A percentile compares a stretch with the other conserved stretches of the same genome.
These are phyloP conservation scores for Orientallactaga sibirica DNA, from an alignment of 2,797 vertebrate species.

Conservation along the genomic window DNA sequence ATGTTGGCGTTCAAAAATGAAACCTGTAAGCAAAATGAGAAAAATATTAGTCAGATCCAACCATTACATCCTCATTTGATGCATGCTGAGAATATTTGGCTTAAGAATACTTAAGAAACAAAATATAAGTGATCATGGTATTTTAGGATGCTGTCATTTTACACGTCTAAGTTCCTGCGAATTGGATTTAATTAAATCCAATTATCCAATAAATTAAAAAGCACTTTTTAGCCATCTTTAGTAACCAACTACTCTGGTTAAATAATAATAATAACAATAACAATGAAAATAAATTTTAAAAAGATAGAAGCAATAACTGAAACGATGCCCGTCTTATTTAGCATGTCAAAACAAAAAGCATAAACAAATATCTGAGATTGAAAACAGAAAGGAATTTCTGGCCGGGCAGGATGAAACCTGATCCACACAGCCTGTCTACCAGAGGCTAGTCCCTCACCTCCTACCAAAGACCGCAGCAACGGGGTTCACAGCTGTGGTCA, in stretches of 20 bases:
- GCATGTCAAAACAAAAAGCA: conserved; percentile 84
- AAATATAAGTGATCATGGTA: conserved; percentile 43
- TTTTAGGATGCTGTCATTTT: conserved; percentile 54
- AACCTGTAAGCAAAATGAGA: conserved; percentile 44
- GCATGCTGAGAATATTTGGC: background rate
- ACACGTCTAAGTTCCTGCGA: conserved; percentile 30
- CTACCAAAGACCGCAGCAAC: conserved; percentile 66
- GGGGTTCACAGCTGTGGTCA: conserved; percentile 60
- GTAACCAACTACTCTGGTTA: conserved; percentile 1
- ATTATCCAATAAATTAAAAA: too few relatives aligned
- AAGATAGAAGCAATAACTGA: conserved; percentile 66
- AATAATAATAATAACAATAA: background rate
- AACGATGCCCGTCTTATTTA: conserved; percentile 69
- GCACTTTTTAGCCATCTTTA: conserved; percentile 47
- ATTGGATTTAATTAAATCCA: too few relatives aligned
- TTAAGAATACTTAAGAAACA: conserved; percentile 22
- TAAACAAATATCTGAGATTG: conserved; percentile 83
- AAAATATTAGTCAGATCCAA: conserved; percentile 3
- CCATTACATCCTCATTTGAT: conserved; percentile 14
- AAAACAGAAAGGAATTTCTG: conserved; percentile 85
- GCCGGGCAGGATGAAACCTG: conserved; percentile 73
- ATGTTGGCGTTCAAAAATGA: background rate
- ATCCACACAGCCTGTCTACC: conserved; percentile 53
- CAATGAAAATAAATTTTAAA: background rate
- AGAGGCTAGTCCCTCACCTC: conserved; percentile 75